These are phyloP conservation scores for Seira ritae DNA, from an alignment of 2,888 invertebrate genomes.

Conservation along the genomic window DNA sequence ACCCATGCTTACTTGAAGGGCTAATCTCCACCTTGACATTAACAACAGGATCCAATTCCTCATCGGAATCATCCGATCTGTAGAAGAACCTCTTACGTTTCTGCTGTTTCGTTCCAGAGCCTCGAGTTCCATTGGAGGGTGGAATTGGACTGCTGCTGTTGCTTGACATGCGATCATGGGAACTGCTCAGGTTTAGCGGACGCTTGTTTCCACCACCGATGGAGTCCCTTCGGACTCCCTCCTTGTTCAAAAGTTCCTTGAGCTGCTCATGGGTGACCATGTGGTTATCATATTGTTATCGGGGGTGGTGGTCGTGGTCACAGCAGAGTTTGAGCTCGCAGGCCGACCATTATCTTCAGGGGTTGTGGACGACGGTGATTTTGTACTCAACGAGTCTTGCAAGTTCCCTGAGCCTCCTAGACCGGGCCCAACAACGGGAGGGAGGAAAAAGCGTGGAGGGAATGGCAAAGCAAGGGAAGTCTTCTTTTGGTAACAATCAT, in stretches of 20 bases:
- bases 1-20: constrained; percentile 30
- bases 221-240: constrained; percentile 18
- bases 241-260: constrained; percentile 64
- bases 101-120: constrained; percentile 43
- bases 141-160: constrained; percentile 48
- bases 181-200: constrained; percentile 48
- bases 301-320: constrained; percentile 41
- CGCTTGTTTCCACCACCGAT: constrained; percentile 9
- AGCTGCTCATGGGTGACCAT: constrained; percentile 75
- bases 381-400: constrained; percentile 42
- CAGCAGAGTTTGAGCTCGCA: constrained; percentile 45
- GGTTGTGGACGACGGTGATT: constrained; percentile 68
- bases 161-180: constrained; percentile 36
- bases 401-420: constrained; percentile 17
- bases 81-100: constrained; percentile 72
- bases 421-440: too few relatives aligned
- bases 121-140: constrained; percentile 27
- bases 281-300: constrained; percentile 83
- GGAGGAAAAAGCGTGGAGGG: constrained; percentile 56
- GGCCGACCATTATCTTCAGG: constrained; percentile 58
- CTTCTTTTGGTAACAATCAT: constrained; percentile 83
- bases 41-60: constrained; percentile 70
- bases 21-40: constrained; percentile 58
- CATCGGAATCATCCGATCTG: constrained; percentile 73
- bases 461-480: constrained; percentile 73